Evolutionary conservation across 2,888 invertebrate genomes (phyloP), one percentile per base, ranked within the genome.

Genomic region (Fragum sueziense): DNA sequence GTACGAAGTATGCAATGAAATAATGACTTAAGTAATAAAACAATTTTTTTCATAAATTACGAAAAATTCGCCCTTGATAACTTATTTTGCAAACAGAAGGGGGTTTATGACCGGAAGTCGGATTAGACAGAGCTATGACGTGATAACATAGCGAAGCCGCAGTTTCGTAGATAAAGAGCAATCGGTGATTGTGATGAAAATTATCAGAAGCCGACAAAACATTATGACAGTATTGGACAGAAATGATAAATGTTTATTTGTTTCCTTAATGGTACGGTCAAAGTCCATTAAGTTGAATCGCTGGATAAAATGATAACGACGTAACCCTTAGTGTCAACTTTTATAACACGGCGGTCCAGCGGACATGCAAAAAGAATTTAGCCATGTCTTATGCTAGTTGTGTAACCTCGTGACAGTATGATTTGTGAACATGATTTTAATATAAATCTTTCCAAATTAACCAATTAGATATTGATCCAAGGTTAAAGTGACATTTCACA

Each of bases 181-280:
- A 54, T 74, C 72, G 70, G n/a, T n/a, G 25, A 61, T 75, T 75
- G 68, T 47, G 71, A 47, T 14, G 25, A 29, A 41, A 65, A 72
- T 47, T 70, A 80, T 75, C 78, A 69, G 61, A 61, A 79, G 68
- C 74, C 72, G 79, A 71, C 82, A 79, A 74, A 79, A 76, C 76
- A 76, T 79, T 82, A 79, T 82, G 82, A 82, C 82, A 82, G 79
- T 22, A 31, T 11, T 52, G 65, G 52, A 33, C 25, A 37, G 70
- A 54, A 65, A 62, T 81, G 81, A 81, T 78, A 79, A 82, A 82
- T 82, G 65, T 37, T 65, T 54, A 74, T 76, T 82, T 82, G 82
- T 82, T 82, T 79, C 82, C 62, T n/a, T 76, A 75, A 73, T 65
- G 37, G 65, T 65, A 27, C 25, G 65, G 27, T 14, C 65, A 65